A percentile compares a stretch with the other conserved stretches of the same genome.
Evolutionary conservation across 2,888 invertebrate genomes (phyloP).

Genomic region (Bombyx huttoni): DNA sequence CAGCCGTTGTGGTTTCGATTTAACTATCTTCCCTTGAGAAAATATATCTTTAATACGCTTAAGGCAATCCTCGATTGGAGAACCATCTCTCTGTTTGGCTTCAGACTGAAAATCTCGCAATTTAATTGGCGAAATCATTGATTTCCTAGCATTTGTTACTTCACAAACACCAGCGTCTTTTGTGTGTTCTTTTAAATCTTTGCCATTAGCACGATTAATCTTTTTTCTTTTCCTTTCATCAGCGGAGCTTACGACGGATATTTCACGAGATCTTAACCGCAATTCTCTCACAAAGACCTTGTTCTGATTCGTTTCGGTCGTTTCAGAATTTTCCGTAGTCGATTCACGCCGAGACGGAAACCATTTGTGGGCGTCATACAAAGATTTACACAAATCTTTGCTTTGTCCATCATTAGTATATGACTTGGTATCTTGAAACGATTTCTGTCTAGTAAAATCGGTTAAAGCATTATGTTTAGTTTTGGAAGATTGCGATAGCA

Average conservation of each 20-base stretch:
- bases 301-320: neutral
- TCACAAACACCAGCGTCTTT: neutral
- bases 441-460: neutral
- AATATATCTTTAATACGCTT: constrained; percentile 9
- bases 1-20: neutral
- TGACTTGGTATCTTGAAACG: neutral
- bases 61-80: constrained; percentile 13
- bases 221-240: neutral
- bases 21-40: constrained; percentile 3
- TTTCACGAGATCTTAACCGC: neutral
- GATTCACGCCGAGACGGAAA: constrained; percentile 8
- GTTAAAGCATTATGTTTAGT: neutral
- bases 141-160: constrained; percentile 5
- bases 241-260: neutral
- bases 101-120: neutral
- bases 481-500: constrained; percentile 13
- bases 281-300: neutral
- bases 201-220: neutral
- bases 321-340: neutral
- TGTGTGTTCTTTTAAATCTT: neutral
- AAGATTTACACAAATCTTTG: neutral
- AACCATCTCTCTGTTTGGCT: constrained; percentile 4
- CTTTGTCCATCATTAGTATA: neutral
- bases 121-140: constrained; percentile 38
- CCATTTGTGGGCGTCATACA: constrained; percentile 5